phyloP scores from a whole-genome alignment of 2,113 vertebrate species.

The Ibidorhyncha struthersii region DNA sequence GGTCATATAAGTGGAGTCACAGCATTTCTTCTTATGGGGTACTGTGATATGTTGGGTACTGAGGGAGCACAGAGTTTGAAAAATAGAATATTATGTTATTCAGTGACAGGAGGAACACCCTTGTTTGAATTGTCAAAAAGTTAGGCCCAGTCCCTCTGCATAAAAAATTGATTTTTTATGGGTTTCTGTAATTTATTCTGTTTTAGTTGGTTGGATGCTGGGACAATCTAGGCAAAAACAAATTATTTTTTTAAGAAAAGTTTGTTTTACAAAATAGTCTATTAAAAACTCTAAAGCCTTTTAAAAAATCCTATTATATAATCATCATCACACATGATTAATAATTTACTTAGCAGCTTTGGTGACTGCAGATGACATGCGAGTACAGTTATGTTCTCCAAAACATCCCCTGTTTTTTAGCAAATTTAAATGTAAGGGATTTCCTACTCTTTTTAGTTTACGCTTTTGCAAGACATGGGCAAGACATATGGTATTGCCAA shows the following conservation, averaged over 20 bases:
- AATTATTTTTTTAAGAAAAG: background rate
- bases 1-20: background rate
- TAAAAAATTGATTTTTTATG: background rate
- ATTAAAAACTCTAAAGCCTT: background rate
- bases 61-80: background rate
- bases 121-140: background rate
- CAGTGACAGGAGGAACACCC: background rate
- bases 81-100: background rate
- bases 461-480: background rate
- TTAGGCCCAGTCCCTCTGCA: background rate
- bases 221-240: background rate
- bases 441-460: background rate
- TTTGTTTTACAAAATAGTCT: background rate
- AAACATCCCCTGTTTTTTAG: background rate
- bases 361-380: background rate
- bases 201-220: background rate
- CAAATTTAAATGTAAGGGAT: background rate
- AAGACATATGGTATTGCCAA: background rate
- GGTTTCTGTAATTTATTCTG: background rate
- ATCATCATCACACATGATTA: background rate
- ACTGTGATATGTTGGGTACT: background rate
- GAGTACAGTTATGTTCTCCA: background rate
- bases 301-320: background rate
- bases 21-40: background rate
- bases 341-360: background rate